Evolutionary conservation across 2,888 invertebrate genomes (phyloP).

Genomic region (Leptopilina myrica): DNA sequence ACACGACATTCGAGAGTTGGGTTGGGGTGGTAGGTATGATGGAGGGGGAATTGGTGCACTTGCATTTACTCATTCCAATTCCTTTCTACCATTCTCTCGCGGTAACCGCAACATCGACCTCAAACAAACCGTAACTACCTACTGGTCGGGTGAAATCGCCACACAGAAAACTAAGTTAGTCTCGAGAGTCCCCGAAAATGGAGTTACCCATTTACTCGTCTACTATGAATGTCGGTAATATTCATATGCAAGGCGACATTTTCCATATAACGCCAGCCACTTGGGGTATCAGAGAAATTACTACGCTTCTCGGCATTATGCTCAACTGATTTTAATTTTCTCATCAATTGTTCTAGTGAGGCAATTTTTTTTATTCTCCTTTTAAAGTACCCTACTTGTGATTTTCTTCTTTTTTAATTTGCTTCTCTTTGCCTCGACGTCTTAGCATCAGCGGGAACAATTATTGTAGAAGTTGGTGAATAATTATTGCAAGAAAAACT

Average conservation of each 20-base stretch:
- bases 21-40: constrained; percentile 34
- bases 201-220: constrained; percentile 36
- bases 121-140: constrained; percentile 50
- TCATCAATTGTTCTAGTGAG: background rate
- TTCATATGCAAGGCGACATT: constrained; percentile 32
- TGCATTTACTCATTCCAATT: constrained; percentile 49
- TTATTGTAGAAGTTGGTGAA: too few species aligned
- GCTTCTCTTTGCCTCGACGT: too few species aligned
- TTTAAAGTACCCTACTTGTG: too few species aligned
- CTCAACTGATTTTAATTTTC: constrained; percentile 24
- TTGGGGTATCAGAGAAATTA: constrained; percentile 20
- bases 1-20: constrained; percentile 46
- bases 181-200: constrained; percentile 36
- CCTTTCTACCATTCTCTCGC: constrained; percentile 52
- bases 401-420: too few species aligned
- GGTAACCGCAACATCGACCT: constrained; percentile 48
- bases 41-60: constrained; percentile 46
- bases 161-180: constrained; percentile 38
- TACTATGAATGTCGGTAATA: constrained; percentile 26
- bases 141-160: constrained; percentile 40
- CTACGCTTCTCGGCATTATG: constrained; percentile 1
- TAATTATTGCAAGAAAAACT: too few species aligned
- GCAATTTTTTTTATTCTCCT: background rate
- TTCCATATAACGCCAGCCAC: constrained; percentile 4
- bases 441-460: too few species aligned